Conservation (phyloP, 2,797 vertebrate species). For the Semaprochilodus insignis region DNA sequence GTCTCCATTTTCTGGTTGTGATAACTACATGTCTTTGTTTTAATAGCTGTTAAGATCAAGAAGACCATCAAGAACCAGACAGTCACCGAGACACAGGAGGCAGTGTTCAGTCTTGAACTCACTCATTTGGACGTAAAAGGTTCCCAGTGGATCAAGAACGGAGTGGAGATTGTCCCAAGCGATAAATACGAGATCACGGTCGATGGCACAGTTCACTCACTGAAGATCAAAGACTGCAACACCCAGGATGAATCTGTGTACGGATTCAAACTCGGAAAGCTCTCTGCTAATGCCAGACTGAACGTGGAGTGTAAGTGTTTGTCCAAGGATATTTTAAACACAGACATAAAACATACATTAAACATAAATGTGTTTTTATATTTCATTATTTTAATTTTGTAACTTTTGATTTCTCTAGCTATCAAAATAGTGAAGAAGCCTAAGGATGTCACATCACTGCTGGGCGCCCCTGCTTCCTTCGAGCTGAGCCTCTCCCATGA, state of each 20-base stretch:
- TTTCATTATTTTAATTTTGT: slow-evolving; percentile 1
- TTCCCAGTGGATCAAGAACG: slow-evolving; percentile 93
- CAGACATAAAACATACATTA: too few relatives aligned
- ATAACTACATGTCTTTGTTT: slow-evolving; percentile 27
- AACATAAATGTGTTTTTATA: slow-evolving; percentile 1
- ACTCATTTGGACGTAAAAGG: slow-evolving; percentile 91
- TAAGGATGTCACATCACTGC: slow-evolving; percentile 91
- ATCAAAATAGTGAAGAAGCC: slow-evolving; percentile 98
- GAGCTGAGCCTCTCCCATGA: slow-evolving; percentile 96
- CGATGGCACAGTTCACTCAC: slow-evolving; percentile 82
- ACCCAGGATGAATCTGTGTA: slow-evolving; percentile 87
- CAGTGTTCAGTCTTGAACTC: slow-evolving; percentile 88
- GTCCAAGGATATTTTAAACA: not conserved
- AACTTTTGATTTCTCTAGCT: slow-evolving; percentile 72
- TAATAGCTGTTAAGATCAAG: slow-evolving; percentile 93
- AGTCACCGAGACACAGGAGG: slow-evolving; percentile 88
- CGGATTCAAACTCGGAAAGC: slow-evolving; percentile 89
- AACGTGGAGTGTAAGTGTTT: slow-evolving; percentile 85
- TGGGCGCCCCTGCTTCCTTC: slow-evolving; percentile 89
- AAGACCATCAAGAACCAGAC: slow-evolving; percentile 87
- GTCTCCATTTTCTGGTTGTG: not conserved
- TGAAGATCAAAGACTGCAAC: slow-evolving; percentile 87
- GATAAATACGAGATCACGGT: slow-evolving; percentile 88
- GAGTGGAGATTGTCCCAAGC: slow-evolving; percentile 83
- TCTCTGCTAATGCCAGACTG: slow-evolving; percentile 93